Conservation (phyloP, 2,888 invertebrate genomes). For the Phytoseiulus persimilis region DNA sequence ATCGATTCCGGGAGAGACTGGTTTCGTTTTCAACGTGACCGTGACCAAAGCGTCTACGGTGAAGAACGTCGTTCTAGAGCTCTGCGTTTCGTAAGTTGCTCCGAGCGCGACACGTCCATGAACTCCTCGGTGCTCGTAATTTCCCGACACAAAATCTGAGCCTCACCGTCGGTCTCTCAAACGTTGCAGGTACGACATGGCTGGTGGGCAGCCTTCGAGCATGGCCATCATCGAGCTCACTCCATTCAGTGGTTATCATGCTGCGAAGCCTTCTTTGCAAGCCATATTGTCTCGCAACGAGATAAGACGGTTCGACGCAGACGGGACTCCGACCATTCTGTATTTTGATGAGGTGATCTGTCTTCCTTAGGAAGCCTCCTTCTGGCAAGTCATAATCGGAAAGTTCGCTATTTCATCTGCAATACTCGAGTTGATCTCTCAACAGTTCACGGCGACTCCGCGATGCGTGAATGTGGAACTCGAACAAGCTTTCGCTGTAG, state of each 20-base stretch:
- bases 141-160: too few relatives aligned
- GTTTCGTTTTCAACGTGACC: slow-evolving; percentile 54
- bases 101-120: too few relatives aligned
- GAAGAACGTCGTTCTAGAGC: neutral
- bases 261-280: neutral
- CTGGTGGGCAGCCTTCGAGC: slow-evolving; percentile 14
- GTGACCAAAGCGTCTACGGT: neutral
- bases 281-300: slow-evolving; percentile 27
- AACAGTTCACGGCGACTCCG: slow-evolving; percentile 43
- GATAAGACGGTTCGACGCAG: slow-evolving; percentile 44
- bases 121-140: too few relatives aligned
- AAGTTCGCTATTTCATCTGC: neutral
- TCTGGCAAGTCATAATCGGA: too few relatives aligned
- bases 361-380: neutral
- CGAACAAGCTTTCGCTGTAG: slow-evolving; percentile 47
- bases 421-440: neutral
- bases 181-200: neutral
- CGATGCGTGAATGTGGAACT: slow-evolving; percentile 49
- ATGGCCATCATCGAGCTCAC: slow-evolving; percentile 20
- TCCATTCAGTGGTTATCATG: slow-evolving; percentile 8
- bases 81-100: slow-evolving; percentile 11
- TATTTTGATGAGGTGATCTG: slow-evolving; percentile 45
- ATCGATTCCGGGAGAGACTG: slow-evolving; percentile 53
- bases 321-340: slow-evolving; percentile 43
- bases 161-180: too few relatives aligned